phyloP scores from a whole-genome alignment of 2,113 vertebrate species.

The Hylia prasina region DNA sequence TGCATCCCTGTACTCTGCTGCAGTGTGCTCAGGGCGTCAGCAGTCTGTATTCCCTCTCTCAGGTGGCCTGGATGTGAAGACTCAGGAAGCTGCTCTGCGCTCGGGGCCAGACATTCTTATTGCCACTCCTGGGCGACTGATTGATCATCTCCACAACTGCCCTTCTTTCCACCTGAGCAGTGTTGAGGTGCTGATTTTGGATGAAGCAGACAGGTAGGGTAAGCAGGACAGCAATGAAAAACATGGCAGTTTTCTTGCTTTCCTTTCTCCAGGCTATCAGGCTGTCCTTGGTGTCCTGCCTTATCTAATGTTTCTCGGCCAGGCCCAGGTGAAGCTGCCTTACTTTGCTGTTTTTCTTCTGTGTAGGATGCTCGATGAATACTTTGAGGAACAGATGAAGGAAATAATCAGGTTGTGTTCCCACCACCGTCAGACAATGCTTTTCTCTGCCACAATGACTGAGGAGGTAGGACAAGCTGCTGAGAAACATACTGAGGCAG shows the following conservation, averaged over 20 bases:
- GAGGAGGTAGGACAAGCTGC: slow-evolving; percentile 80
- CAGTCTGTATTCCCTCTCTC: background rate
- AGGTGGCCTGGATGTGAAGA: slow-evolving; percentile 95
- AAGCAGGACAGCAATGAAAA: background rate
- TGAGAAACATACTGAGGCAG: background rate
- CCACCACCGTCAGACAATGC: slow-evolving; percentile 92
- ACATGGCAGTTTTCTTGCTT: background rate
- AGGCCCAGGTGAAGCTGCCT: background rate
- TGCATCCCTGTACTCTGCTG: background rate
- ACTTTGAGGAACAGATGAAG: slow-evolving; percentile 99
- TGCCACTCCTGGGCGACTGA: slow-evolving; percentile 92
- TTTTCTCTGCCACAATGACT: slow-evolving; percentile 97
- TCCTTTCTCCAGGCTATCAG: background rate
- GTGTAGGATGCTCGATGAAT: slow-evolving; percentile 94
- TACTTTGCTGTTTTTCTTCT: background rate
- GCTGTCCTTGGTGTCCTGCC: background rate
- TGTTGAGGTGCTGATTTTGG: slow-evolving; percentile 94
- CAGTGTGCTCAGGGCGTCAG: background rate
- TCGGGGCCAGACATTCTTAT: slow-evolving; percentile 91
- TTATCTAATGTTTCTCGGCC: background rate
- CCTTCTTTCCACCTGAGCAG: slow-evolving; percentile 91
- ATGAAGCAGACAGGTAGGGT: slow-evolving; percentile 90
- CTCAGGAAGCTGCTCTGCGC: slow-evolving; percentile 90
- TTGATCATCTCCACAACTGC: slow-evolving; percentile 97
- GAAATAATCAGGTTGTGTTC: slow-evolving; percentile 93